Evolutionary conservation across 2,888 invertebrate genomes (phyloP).

Genomic region (Ochropleura plecta): DNA sequence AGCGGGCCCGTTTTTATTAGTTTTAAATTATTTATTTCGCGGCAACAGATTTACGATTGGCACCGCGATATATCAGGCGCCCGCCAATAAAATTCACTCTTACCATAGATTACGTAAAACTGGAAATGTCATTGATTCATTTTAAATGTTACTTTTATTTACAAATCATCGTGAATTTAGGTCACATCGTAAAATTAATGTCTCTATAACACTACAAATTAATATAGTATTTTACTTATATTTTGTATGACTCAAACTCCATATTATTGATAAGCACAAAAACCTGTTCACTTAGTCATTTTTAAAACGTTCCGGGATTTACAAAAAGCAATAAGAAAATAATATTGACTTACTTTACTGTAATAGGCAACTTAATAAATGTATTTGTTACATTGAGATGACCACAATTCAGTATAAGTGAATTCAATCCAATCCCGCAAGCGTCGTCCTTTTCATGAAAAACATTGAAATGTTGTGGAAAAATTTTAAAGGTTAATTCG

Average conservation of each 20-base stretch:
- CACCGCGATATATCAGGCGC: slow-evolving; percentile 87
- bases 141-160: background rate
- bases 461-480: background rate
- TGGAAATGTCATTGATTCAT: slow-evolving; percentile 40
- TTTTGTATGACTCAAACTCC: background rate
- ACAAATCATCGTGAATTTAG: background rate
- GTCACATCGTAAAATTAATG: background rate
- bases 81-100: slow-evolving; percentile 85
- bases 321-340: background rate
- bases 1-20: slow-evolving; percentile 83
- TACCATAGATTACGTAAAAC: slow-evolving; percentile 63
- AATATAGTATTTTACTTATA: background rate
- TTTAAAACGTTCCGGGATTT: background rate
- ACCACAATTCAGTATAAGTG: background rate
- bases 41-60: slow-evolving; percentile 89
- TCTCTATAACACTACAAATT: background rate
- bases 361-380: background rate
- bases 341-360: background rate
- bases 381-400: background rate
- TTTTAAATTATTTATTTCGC: slow-evolving; percentile 90
- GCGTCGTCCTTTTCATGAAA: background rate
- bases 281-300: background rate
- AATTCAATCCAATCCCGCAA: background rate
- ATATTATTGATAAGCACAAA: background rate
- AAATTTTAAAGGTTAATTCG: background rate